Evolutionary conservation across 2,888 invertebrate species (phyloP).

Genomic region (Heliconius erato): DNA sequence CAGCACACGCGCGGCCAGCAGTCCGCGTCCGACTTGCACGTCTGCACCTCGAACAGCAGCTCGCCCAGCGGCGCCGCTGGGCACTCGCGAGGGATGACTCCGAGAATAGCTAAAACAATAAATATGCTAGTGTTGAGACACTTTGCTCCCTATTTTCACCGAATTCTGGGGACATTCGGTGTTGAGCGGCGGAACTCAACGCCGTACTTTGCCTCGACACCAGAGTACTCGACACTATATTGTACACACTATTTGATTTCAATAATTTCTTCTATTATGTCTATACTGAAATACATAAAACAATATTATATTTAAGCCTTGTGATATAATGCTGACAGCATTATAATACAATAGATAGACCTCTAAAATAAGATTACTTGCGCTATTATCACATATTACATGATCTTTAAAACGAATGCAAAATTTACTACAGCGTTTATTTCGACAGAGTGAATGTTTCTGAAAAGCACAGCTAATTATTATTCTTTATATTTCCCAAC

Average conservation of each 20-base stretch:
- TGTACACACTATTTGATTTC: background rate
- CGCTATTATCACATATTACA: slow-evolving; percentile 19
- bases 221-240: too few species aligned
- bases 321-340: background rate
- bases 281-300: background rate
- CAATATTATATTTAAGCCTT: background rate
- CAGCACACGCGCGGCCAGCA: slow-evolving; percentile 92
- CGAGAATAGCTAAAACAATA: slow-evolving; percentile 83
- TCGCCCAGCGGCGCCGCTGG: slow-evolving; percentile 89
- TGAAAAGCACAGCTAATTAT: slow-evolving; percentile 31
- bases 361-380: background rate
- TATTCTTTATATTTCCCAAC: slow-evolving; percentile 18
- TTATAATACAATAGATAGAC: background rate
- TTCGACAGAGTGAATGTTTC: slow-evolving; percentile 38
- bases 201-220: too few species aligned
- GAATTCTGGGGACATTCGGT: too few species aligned
- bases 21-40: slow-evolving; percentile 88
- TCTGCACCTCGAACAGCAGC: slow-evolving; percentile 89
- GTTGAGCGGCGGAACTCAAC: too few species aligned
- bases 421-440: background rate
- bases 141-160: too few species aligned
- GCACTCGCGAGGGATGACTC: slow-evolving; percentile 89
- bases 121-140: too few species aligned
- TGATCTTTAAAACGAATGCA: slow-evolving; percentile 9
- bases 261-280: background rate